A percentile compares a stretch with the other conserved stretches of the same genome.
phyloP scores from a whole-genome alignment of 2,797 vertebrate species.

The Catharus ustulatus region DNA sequence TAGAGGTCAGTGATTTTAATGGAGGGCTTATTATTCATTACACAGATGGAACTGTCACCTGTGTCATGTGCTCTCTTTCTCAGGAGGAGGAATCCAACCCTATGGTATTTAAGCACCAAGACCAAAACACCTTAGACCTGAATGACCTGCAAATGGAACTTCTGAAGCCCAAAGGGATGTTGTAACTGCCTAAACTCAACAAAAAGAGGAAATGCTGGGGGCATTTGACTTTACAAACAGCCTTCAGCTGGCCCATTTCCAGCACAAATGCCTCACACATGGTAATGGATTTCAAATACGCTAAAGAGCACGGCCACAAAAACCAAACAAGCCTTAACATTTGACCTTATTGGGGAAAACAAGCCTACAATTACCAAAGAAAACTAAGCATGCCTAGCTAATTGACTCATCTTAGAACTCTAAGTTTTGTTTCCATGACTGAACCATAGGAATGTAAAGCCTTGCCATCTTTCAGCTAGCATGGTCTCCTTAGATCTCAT shows the following conservation, averaged over 20 bases:
- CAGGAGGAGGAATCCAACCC: neutral
- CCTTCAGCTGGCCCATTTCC: neutral
- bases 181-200: neutral
- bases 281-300: slow-evolving; percentile 63
- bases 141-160: neutral
- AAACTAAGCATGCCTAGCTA: slow-evolving; percentile 78
- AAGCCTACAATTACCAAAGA: slow-evolving; percentile 76
- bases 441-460: slow-evolving; percentile 75
- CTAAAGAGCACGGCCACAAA: slow-evolving; percentile 12
- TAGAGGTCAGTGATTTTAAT: neutral
- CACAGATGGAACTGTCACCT: neutral
- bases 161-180: neutral
- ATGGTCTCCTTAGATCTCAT: slow-evolving; percentile 44
- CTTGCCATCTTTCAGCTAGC: slow-evolving; percentile 57
- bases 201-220: neutral
- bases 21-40: neutral
- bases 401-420: slow-evolving; percentile 74
- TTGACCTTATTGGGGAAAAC: slow-evolving; percentile 77
- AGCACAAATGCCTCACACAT: slow-evolving; percentile 3
- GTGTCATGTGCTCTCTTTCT: neutral
- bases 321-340: slow-evolving; percentile 79
- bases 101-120: neutral
- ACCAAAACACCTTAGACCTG: neutral
- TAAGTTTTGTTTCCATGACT: slow-evolving; percentile 74
- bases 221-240: neutral